Evolutionary conservation across 2,797 vertebrate genomes (phyloP), one percentile per base, ranked within the genome.

Genomic region (Syngnathus acus): DNA sequence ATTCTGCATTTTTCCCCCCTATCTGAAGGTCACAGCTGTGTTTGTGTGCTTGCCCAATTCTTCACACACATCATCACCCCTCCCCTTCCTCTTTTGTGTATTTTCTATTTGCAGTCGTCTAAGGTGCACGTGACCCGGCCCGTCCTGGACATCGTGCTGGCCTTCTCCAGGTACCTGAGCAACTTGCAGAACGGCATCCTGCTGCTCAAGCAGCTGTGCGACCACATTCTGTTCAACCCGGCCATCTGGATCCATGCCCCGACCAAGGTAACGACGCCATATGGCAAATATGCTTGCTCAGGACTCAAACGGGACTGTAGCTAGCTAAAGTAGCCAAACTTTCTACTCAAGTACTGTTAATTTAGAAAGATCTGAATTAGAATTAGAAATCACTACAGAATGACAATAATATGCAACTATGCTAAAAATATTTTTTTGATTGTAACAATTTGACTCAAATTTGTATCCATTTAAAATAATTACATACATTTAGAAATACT

Each of bases 211-310:
- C 97, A 99, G 79, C 89, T 99, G 68, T 98, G 95, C 87, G 97
- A 99, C 82, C 93, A 98, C 84, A 90, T 99, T 88, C 91, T 99
- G 72, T 95, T 99, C 82, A 99, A 99, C 84, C 96, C 97, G 58
- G 93, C 93, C 84, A 94, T 99, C 90, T 99, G 97, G 97, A 96
- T 99, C 88, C 95, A 99, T 76, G 93, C 96, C 54, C 93, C 95
- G 70, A 92, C 96, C 85, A 96, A 96, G 94, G 97, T 99, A 89
- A 72, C 32, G 1, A 14, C 48, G 48, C 48, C 2, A 50, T 50
- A n/a, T n/a, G 48, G 48, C 48, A n/a, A n/a, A 50, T 7, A 58
- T 14, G 21, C 17, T 59, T 5, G 37, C 3, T 38, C 17, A 10
- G 9, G 17, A 8, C 40, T 17, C 19, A 42, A 39, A 71, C 65